Percentiles rank a stretch among this genome's conserved stretches.
Conservation (phyloP, 1,140 invertebrate genomes). For the Drosophila ficusphila region DNA sequence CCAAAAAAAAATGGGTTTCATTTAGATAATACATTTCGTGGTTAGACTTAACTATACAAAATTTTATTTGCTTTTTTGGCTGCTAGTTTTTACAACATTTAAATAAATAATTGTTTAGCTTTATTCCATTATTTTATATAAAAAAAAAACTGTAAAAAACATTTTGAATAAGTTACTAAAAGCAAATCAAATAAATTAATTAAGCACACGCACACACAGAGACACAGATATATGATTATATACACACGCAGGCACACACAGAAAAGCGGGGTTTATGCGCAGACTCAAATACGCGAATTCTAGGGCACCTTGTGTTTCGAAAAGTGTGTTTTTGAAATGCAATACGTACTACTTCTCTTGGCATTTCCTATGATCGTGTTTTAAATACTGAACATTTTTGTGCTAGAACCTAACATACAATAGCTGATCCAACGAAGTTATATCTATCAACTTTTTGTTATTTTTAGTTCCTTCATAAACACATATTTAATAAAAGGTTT, state of each 20-base stretch:
- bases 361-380: not conserved
- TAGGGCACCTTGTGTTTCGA: not conserved
- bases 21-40: constrained; percentile 66
- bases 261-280: not conserved
- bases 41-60: constrained; percentile 56
- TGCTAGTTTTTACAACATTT: constrained; percentile 76
- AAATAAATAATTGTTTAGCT: constrained; percentile 54
- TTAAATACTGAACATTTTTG: constrained; percentile 4
- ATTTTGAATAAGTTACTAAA: constrained; percentile 61
- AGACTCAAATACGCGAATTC: not conserved
- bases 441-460: not conserved
- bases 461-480: not conserved
- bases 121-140: constrained; percentile 4
- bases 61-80: constrained; percentile 53
- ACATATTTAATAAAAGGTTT: not conserved
- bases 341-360: no score
- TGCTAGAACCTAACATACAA: not conserved
- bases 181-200: constrained; percentile 64
- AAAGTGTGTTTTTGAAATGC: not conserved
- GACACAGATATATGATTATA: constrained; percentile 20
- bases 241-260: constrained; percentile 14
- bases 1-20: constrained; percentile 7
- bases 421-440: not conserved
- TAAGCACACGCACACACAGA: constrained; percentile 21
- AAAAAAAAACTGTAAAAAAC: constrained; percentile 9